Conservation (phyloP, 1,140 invertebrate genomes). For the Metaphire vulgaris region DNA sequence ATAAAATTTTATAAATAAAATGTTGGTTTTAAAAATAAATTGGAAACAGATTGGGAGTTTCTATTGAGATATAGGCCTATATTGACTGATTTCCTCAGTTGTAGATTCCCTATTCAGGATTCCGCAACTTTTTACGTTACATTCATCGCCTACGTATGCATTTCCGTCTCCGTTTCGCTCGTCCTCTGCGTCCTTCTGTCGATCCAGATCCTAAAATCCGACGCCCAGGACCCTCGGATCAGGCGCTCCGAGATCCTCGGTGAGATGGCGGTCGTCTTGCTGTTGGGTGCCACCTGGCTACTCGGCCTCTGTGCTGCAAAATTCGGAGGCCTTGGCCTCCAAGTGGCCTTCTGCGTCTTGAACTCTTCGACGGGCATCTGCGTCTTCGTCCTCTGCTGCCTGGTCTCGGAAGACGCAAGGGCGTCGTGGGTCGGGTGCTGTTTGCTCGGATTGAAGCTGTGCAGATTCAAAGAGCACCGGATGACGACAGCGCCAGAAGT, state of each 20-base stretch:
- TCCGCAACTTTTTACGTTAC: not conserved
- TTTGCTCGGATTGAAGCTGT: not conserved
- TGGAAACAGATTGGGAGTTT: no score
- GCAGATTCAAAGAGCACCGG: not conserved
- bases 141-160: not conserved
- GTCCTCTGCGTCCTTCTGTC: not conserved
- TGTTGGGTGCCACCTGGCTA: not conserved
- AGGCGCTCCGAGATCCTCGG: not conserved
- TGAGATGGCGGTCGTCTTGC: not conserved
- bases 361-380: not conserved
- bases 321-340: not conserved
- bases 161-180: not conserved
- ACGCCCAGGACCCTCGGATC: not conserved
- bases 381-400: not conserved
- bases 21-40: no score
- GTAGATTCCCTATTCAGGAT: not conserved
- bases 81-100: no score
- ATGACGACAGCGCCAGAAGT: not conserved
- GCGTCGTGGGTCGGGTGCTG: not conserved
- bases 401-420: not conserved
- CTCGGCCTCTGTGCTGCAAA: not conserved
- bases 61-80: no score
- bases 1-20: no score
- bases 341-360: not conserved
- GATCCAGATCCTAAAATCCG: not conserved